phyloP scores from a whole-genome alignment of 2,888 invertebrate species.

The Drosophila lacicola region DNA sequence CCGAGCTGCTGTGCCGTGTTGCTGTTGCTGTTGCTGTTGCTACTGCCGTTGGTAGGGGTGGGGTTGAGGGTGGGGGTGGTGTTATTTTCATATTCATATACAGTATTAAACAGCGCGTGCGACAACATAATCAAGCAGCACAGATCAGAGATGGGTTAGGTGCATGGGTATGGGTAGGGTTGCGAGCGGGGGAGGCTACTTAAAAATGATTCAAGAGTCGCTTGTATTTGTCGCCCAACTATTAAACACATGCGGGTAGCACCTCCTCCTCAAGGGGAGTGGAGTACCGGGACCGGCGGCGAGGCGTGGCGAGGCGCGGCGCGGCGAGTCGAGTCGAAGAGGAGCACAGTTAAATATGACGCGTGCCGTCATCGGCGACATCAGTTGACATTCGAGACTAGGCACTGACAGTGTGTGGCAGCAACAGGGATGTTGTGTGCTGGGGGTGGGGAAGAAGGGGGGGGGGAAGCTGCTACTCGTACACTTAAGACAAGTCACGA shows the following conservation, averaged over 20 bases:
- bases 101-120: conserved; percentile 83
- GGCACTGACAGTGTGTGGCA: conserved; percentile 15
- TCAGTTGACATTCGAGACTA: conserved; percentile 38
- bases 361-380: conserved; percentile 58
- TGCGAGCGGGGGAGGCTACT: conserved; percentile 24
- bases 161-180: neutral
- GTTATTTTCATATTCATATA: conserved; percentile 78
- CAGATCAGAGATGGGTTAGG: conserved; percentile 27
- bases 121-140: conserved; percentile 83
- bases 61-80: conserved; percentile 12
- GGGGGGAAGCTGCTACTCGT: conserved; percentile 17
- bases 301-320: neutral
- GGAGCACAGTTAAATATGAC: conserved; percentile 38
- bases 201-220: conserved; percentile 66
- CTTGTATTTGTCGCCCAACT: conserved; percentile 62
- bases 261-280: conserved; percentile 9
- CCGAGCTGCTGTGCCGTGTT: neutral
- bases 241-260: conserved; percentile 70
- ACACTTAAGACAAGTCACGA: conserved; percentile 82
- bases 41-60: neutral
- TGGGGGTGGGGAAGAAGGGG: neutral
- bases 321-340: neutral
- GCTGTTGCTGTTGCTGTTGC: too few relatives aligned
- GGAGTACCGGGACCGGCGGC: neutral
- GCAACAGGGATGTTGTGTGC: neutral